Base-by-base conservation (phyloP, 2,797 vertebrate species). In the Babyrousa celebensis region DNA sequence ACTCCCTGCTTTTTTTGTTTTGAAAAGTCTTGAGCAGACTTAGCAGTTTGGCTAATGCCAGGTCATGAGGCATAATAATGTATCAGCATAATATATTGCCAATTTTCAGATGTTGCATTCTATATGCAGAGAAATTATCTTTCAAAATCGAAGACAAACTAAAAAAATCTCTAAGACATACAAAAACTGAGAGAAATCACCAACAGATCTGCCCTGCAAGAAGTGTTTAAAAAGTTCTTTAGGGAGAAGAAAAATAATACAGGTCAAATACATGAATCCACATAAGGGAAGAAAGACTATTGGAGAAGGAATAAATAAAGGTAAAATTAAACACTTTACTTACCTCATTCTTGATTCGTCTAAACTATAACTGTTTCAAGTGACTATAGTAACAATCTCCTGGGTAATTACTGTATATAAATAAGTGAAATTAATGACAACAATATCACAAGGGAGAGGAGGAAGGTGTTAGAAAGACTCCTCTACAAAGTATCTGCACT, bases 21-120 rank as follows among this genome's bases (percentile, higher is more conserved):
- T 88, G n/a, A 65, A 91, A 72, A 88, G 32, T 67, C 40, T 87
- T 92, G 20, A 94, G 27, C 23, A 94, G 48, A 79, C 63, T 65
- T 71, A 52, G 18, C 25, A 92, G 68, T 94, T 58, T 75, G 58
- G 40, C 56, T 84, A 84, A 54, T 93, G 62, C 54, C 29, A 40
- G 23, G 36, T 52, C 87, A 88, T 72, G 32, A 40, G 27, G 74
- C 72, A 43, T 18, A 89, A 94, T 60, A 86, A 80, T 18, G 27
- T 11, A 25, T 14, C 2, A 18, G 10, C 62, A 25, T 25, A 78
- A 25, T 54, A 62, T 60, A 70, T 68, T 40, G 32, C 16, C 54
- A 75, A 36, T 62, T 60, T 60, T 11, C 2, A 70, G 18, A 40
- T 65, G 11, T n/a, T 43, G 8, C 32, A 65, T 80, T 80, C 32